Evolutionary conservation across 2,888 invertebrate species (phyloP), one percentile per base, ranked within the genome.

Genomic region (Leptopterna dolabrata): DNA sequence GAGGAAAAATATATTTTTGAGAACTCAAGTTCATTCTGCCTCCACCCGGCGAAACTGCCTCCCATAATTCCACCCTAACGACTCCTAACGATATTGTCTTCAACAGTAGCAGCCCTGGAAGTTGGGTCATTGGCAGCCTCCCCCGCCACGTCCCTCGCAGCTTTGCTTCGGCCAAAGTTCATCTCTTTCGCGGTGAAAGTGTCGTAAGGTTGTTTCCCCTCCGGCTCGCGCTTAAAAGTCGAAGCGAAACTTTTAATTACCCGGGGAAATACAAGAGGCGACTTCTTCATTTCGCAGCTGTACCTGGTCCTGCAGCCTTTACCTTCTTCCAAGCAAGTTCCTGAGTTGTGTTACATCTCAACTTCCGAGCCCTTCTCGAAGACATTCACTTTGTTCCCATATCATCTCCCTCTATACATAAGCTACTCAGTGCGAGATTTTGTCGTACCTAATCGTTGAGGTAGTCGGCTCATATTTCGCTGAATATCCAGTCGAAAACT

Each of bases 261-360:
- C 85, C 85, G 36, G 71, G 45, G 85, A 85, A 83, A 83, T 71
- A 83, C 83, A 83, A 83, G 43, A 55, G 43, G 30, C 27, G 85
- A 85, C 85, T 85, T 85, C 85, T 85, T 85, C 85, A 85, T 85
- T 85, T 85, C 76, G 85, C 76, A 73, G 73, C 85, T 85, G 81
- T 83, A 41, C 70, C 71, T 55, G 4, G n/a, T 43, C 76, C 71
- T 27, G 41, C 73, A 9, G 7, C 73, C 73, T 36, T 16, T 29
- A 27, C 70, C 70, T 6, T 24, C 70, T 70, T n/a, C 29, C 19
- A 9, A 13, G 2, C 76, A 4, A 43, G 45, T 76, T 45, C 24
- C 47, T 29, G 27, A 78, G 45, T 78, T 27, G 45, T 45, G 47
- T 78, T 78, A 78, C 78, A 78, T 78, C 78, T 16, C 41, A 78